phyloP scores from a whole-genome alignment of 1,140 invertebrate genomes.

The Diabrotica virgifera region DNA sequence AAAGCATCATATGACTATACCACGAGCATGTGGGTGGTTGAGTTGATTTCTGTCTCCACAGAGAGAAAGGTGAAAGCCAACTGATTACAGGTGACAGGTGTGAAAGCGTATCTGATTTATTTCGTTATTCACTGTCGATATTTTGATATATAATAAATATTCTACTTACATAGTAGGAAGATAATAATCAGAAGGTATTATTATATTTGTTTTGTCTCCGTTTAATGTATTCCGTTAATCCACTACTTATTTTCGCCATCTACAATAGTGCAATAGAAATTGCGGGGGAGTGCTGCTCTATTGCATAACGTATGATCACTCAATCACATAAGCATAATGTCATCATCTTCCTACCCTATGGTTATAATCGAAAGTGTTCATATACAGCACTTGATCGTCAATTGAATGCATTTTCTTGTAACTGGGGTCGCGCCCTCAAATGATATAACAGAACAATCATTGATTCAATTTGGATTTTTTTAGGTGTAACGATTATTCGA shows the following conservation, averaged over 20 bases:
- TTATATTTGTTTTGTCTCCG: too few relatives aligned
- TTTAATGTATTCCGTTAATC: too few relatives aligned
- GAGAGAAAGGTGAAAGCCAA: too few relatives aligned
- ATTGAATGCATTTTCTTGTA: slow-evolving; percentile 43
- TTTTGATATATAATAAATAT: too few relatives aligned
- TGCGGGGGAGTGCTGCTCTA: background rate
- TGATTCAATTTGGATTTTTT: slow-evolving; percentile 50
- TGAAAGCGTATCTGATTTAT: too few relatives aligned
- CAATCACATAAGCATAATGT: slow-evolving; percentile 40
- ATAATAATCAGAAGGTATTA: too few relatives aligned
- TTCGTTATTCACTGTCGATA: too few relatives aligned
- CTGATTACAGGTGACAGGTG: too few relatives aligned
- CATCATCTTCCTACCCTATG: slow-evolving; percentile 32
- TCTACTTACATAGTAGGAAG: too few relatives aligned
- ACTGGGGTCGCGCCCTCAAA: slow-evolving; percentile 41
- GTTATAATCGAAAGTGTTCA: slow-evolving; percentile 43
- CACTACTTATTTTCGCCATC: background rate
- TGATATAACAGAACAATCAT: slow-evolving; percentile 45
- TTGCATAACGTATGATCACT: slow-evolving; percentile 17
- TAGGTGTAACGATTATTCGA: slow-evolving; percentile 47
- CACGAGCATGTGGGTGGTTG: too few relatives aligned
- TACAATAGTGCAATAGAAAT: background rate
- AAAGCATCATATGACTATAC: too few relatives aligned
- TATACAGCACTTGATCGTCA: slow-evolving; percentile 42
- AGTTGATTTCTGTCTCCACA: too few relatives aligned